Conservation (phyloP, 2,113 vertebrate genomes). For the Edolisoma coerulescens region DNA sequence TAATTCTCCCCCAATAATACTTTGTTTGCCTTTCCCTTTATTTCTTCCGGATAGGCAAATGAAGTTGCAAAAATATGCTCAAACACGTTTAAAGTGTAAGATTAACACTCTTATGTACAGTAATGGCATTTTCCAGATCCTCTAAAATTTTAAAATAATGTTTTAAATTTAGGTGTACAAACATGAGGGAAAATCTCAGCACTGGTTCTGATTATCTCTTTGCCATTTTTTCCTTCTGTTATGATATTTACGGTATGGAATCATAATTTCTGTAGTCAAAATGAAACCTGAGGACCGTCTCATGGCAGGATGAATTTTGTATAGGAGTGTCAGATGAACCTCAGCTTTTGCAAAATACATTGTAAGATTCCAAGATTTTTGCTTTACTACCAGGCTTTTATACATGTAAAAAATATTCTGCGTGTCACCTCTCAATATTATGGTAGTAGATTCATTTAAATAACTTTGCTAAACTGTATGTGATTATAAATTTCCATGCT, state of each 20-base stretch:
- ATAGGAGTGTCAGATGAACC: not conserved
- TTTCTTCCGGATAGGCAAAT: not conserved
- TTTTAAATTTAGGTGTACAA: not conserved
- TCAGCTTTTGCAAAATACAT: not conserved
- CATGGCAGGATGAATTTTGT: not conserved
- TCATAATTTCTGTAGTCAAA: not conserved
- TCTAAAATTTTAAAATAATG: not conserved
- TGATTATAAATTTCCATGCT: not conserved
- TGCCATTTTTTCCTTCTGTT: not conserved
- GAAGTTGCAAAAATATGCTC: not conserved
- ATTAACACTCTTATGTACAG: constrained; percentile 44
- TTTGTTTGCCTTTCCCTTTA: not conserved
- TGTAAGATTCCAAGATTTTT: not conserved
- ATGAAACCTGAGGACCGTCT: not conserved
- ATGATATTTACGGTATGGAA: not conserved
- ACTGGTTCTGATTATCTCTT: not conserved
- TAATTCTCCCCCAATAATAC: not conserved
- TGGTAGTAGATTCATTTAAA: not conserved
- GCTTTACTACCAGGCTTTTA: not conserved
- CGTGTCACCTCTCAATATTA: not conserved
- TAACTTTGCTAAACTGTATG: not conserved
- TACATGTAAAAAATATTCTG: not conserved
- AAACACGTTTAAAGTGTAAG: constrained; percentile 25
- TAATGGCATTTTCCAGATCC: not conserved
- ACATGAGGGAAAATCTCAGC: not conserved